Conservation (phyloP, 2,888 invertebrate genomes). For the Dynastes maya region DNA sequence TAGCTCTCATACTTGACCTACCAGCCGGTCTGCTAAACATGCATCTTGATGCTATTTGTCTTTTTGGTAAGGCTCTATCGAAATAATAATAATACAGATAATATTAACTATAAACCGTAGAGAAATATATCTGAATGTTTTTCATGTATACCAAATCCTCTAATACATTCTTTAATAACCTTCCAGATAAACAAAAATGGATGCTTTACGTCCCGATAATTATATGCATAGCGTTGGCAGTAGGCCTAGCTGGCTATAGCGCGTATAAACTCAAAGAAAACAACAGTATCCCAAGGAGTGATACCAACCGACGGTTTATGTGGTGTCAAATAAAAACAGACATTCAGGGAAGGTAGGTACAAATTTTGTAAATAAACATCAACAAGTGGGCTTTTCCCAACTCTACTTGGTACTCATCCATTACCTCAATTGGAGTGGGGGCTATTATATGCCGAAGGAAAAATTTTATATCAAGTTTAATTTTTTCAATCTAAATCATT, state of each 20-base stretch:
- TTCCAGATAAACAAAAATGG: conserved; percentile 47
- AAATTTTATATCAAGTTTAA: no score
- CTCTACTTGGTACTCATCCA: no score
- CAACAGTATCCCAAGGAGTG: background rate
- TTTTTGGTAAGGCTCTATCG: conserved; percentile 60
- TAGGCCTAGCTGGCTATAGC: conserved; percentile 21
- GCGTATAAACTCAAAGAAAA: conserved; percentile 10
- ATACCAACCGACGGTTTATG: background rate
- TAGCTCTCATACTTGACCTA: conserved; percentile 59
- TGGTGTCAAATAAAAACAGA: conserved; percentile 23
- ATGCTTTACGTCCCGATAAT: conserved; percentile 44
- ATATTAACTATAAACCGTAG: background rate
- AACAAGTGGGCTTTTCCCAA: background rate
- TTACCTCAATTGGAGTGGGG: no score
- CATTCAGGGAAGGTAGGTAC: conserved; percentile 25
- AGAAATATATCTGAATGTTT: background rate
- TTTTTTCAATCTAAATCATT: no score
- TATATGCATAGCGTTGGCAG: conserved; percentile 11
- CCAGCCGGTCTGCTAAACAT: conserved; percentile 61
- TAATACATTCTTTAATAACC: no score
- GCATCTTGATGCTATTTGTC: conserved; percentile 57
- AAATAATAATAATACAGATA: background rate
- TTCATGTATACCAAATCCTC: background rate
- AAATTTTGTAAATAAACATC: background rate
- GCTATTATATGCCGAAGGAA: no score